phyloP scores from a whole-genome alignment of 2,113 vertebrate species.

The Chroicocephalus ridibundus region DNA sequence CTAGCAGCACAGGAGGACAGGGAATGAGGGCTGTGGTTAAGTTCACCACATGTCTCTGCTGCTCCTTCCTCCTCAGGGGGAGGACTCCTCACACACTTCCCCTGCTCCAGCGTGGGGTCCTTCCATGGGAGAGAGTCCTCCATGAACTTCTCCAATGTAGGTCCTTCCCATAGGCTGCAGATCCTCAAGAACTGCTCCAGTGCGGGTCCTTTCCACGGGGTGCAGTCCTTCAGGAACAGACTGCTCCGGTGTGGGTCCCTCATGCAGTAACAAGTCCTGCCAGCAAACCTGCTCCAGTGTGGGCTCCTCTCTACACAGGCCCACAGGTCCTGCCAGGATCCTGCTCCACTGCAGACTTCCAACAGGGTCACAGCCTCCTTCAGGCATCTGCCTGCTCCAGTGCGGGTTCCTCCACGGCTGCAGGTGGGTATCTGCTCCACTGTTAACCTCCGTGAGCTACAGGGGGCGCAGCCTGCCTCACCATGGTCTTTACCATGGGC shows the following conservation, averaged over 20 bases:
- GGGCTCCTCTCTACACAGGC: background rate
- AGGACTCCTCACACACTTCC: background rate
- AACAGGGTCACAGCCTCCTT: background rate
- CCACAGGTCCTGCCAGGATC: background rate
- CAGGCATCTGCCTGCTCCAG: background rate
- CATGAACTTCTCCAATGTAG: background rate
- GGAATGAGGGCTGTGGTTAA: background rate
- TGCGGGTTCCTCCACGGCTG: background rate
- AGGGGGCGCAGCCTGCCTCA: background rate
- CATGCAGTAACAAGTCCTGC: background rate
- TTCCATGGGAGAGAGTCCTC: background rate
- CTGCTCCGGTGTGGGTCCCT: background rate
- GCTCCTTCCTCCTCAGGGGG: background rate
- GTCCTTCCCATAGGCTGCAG: background rate
- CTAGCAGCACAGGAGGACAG: background rate
- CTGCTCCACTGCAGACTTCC: background rate
- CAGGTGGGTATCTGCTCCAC: background rate
- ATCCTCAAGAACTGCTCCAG: background rate
- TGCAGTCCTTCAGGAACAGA: background rate
- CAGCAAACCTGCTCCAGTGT: background rate
- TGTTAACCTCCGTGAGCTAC: background rate
- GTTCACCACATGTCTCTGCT: background rate
- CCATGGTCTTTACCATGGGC: background rate
- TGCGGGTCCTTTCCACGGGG: background rate
- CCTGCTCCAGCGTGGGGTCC: background rate